phyloP scores from a whole-genome alignment of 2,888 invertebrate genomes.

The Diarsia rubi region DNA sequence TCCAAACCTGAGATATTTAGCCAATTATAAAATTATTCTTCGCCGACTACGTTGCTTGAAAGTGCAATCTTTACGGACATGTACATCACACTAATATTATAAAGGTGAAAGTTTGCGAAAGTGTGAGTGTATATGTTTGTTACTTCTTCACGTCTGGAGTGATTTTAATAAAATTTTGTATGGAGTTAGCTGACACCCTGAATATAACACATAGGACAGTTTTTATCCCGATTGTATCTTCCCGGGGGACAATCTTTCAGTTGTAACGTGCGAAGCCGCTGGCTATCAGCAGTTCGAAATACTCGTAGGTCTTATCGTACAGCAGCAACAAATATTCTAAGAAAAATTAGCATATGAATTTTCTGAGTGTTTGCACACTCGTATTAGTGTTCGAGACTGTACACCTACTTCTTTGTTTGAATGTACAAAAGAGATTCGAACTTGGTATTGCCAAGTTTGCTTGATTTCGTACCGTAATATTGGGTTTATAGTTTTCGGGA shows the following conservation, averaged over 20 bases:
- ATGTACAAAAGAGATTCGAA: conserved; percentile 27
- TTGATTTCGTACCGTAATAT: conserved; percentile 47
- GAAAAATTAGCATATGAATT: neutral
- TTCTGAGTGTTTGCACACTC: neutral
- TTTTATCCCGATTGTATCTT: too few species aligned
- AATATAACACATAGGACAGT: too few species aligned
- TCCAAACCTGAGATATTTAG: too few species aligned
- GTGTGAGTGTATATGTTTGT: too few species aligned
- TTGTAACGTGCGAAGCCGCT: too few species aligned
- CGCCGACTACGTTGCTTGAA: neutral
- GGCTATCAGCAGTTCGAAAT: too few species aligned
- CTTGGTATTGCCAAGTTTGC: conserved; percentile 41
- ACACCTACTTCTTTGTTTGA: conserved; percentile 12
- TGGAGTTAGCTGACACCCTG: too few species aligned
- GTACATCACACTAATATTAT: too few species aligned
- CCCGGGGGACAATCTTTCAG: too few species aligned
- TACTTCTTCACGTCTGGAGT: too few species aligned
- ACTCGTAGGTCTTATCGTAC: neutral
- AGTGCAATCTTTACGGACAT: neutral
- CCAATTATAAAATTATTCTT: neutral
- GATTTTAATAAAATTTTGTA: too few species aligned
- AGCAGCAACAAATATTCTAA: neutral
- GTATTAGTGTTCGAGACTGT: neutral
- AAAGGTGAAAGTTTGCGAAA: too few species aligned
- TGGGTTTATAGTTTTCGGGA: conserved; percentile 35